Percentiles rank a stretch among this genome's conserved stretches.
Evolutionary conservation across 23 tunicate genomes (phyloP).

Genomic region (Styela clava): DNA sequence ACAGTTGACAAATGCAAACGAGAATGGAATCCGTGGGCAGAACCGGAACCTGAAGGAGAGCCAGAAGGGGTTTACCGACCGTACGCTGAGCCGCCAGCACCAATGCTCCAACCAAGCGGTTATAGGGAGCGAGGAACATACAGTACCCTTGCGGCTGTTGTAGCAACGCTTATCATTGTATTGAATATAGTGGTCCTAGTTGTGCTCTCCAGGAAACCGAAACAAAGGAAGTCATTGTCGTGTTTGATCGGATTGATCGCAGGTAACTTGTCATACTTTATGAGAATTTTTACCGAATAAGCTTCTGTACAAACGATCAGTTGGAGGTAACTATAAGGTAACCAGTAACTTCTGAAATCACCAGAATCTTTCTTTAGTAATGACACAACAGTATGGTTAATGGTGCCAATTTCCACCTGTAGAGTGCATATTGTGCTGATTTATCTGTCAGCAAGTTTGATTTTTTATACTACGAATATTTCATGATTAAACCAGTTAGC

Average conservation of each 20-base stretch:
- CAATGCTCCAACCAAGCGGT: background rate
- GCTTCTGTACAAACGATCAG: too few species aligned
- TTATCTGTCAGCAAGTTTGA: too few species aligned
- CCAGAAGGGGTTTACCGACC: conserved; percentile 17
- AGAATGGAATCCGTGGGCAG: conserved; percentile 11
- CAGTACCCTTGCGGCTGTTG: conserved; percentile 44
- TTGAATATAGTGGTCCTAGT: conserved; percentile 47
- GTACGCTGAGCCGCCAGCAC: conserved; percentile 53
- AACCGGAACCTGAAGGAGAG: conserved; percentile 12
- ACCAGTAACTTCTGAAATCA: too few species aligned
- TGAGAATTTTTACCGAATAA: too few species aligned
- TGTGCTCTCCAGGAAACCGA: conserved; percentile 42
- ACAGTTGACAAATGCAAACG: conserved; percentile 1
- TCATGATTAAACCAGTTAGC: too few species aligned
- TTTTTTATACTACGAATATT: too few species aligned
- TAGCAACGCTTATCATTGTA: conserved; percentile 53
- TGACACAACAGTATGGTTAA: too few species aligned
- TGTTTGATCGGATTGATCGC: conserved; percentile 58
- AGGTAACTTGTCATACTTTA: conserved; percentile 29
- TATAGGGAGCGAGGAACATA: conserved; percentile 31
- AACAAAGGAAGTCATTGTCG: conserved; percentile 45
- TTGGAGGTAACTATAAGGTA: too few species aligned
- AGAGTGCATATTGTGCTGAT: too few species aligned
- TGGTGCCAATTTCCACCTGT: too few species aligned
- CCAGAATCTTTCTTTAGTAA: too few species aligned